Base-by-base conservation (phyloP, 2,888 invertebrate species). In the Brachyptera risi region DNA sequence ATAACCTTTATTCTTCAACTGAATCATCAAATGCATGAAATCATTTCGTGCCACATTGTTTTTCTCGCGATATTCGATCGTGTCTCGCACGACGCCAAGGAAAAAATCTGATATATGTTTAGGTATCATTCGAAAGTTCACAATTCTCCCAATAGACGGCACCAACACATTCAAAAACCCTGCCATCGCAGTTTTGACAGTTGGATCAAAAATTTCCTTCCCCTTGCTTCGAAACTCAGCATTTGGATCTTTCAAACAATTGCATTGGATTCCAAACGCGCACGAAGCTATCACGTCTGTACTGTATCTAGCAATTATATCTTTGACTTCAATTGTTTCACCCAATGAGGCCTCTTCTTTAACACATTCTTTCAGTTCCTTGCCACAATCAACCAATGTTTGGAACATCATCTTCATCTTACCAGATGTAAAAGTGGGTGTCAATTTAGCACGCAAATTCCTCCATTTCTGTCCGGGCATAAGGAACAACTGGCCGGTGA, bases 91-190 rank as follows among this genome's bases (percentile, higher is more conserved):
- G 0, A 78, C 73, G 0, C 70, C 70, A 47, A 74, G 71, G 58
- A 83, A 83, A 31, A 50, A 62, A 11, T 26, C 2, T n/a, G 27
- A 9, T 9, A 31, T 27, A 35, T 57, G 17, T 24, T 15, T n/a
- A 11, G 35, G 31, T 5, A 13, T 58, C 17, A 17, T 42, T 2
- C 42, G 35, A 23, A 23, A 26, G 17, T 27, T 31, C 3, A 31
- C 31, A 4, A 13, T 31, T 1, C 74, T 75, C 1, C 78, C 78
- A 65, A 78, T 79, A 64, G 75, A 79, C 0, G 79, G 79, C 7
- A 74, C 79, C 1, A 71, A 69, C 9, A 76, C 78, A 66, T 79
- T 78, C 15, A 77, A 69, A 65, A 77, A 75, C 1, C 74, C 74
- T 66, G 79, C 77, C 0, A 31, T 31, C n/a, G n/a, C n/a, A 17